Evolutionary conservation across 2,888 invertebrate genomes (phyloP), one percentile per base, ranked within the genome.

Genomic region (Diabrotica balteata): DNA sequence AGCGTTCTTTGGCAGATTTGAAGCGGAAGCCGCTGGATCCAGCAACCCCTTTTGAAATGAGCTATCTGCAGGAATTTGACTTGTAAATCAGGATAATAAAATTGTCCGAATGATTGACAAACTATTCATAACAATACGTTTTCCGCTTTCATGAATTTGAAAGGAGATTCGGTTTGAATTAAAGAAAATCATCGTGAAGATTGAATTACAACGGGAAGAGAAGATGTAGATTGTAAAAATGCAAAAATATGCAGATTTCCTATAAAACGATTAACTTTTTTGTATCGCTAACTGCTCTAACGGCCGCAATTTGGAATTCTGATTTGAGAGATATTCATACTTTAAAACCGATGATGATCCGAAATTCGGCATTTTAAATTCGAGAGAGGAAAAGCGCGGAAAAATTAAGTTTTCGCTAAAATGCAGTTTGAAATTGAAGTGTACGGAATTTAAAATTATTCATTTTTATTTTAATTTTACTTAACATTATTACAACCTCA

Each of bases 101-200:
- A 64, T 64, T 64, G 64, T 64, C 47, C 58, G 50, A 59, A 43
- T 64, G 64, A 64, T 64, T 64, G 64, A 58, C 58, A 58, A 64
- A 64, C 64, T 64, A 64, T 64, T 59, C 64, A 64, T 64, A 64
- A 64, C 64, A 64, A 64, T 64, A 64, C 64, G 64, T 64, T 64
- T 64, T 58, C 58, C 45, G 64, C 58, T 64, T 64, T 51, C 63
- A 57, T 59, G 58, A 64, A 64, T 64, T 64, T 53, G 52, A 64
- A 64, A 49, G 42, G 49, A 55, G 42, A 62, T 32, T 62, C 49
- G 11, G 42, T 59, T 52, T 51, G 64, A 64, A 59, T 58, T 64
- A 58, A 64, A 45, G 57, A 53, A 64, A 64, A 64, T 57, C 55
- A 58, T 64, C 58, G 58, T 52, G 52, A 45, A 52, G 59, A 51